phyloP scores from a whole-genome alignment of 1,140 invertebrate genomes.

The Drepana arcuata region DNA sequence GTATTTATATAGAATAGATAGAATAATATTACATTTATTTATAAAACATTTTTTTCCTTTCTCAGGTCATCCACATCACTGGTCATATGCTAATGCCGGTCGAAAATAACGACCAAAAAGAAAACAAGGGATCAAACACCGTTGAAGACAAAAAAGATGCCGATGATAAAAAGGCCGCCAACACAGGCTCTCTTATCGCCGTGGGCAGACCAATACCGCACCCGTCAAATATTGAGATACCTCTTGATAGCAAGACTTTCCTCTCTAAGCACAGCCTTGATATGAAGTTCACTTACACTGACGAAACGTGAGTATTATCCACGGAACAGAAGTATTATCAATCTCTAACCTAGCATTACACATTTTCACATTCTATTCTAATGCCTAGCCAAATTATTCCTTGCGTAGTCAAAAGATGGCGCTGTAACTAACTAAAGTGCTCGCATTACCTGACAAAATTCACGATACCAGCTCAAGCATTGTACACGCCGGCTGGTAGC shows the following conservation, averaged over 20 bases:
- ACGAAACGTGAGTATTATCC: slow-evolving; percentile 90
- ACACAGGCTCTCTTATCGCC: slow-evolving; percentile 77
- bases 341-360: slow-evolving; percentile 7
- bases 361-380: too few relatives aligned
- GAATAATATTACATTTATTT: too few relatives aligned
- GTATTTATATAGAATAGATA: too few relatives aligned
- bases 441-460: slow-evolving; percentile 45
- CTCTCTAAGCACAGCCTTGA: slow-evolving; percentile 92
- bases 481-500: slow-evolving; percentile 10
- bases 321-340: too few relatives aligned
- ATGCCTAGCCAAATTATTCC: too few relatives aligned
- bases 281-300: slow-evolving; percentile 95
- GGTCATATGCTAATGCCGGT: slow-evolving; percentile 80
- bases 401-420: slow-evolving; percentile 46
- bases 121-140: slow-evolving; percentile 25
- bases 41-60: too few relatives aligned
- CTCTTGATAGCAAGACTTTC: slow-evolving; percentile 90
- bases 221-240: slow-evolving; percentile 93
- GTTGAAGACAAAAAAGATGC: slow-evolving; percentile 39
- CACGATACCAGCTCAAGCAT: slow-evolving; percentile 12
- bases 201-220: slow-evolving; percentile 92
- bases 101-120: slow-evolving; percentile 33
- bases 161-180: slow-evolving; percentile 31
- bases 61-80: slow-evolving; percentile 90
- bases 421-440: slow-evolving; percentile 21